phyloP scores from a whole-genome alignment of 2,113 vertebrate species.

The Psittacus erithacus region DNA sequence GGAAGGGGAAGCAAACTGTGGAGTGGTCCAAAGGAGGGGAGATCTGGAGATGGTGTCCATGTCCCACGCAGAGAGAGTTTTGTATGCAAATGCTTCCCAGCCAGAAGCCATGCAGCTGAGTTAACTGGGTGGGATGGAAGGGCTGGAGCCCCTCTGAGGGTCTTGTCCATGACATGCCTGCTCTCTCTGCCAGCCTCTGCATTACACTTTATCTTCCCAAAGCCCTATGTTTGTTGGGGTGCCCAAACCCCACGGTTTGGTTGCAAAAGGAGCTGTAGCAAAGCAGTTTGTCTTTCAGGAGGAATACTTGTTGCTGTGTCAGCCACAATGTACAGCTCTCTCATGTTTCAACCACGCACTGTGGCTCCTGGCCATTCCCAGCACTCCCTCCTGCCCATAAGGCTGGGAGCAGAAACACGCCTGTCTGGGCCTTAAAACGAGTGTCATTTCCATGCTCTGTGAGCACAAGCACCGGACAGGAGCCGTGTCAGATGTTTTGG shows the following conservation, averaged over 20 bases:
- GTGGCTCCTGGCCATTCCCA: not conserved
- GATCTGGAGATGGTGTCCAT: not conserved
- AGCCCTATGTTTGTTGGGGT: fast-evolving
- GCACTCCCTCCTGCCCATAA: not conserved
- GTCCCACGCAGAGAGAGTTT: not conserved
- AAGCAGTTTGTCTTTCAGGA: not conserved
- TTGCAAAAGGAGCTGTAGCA: not conserved
- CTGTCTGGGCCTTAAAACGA: not conserved
- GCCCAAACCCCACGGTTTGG: not conserved
- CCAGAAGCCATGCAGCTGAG: fast-evolving
- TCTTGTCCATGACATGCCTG: not conserved
- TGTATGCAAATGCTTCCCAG: fast-evolving
- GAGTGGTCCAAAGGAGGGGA: fast-evolving
- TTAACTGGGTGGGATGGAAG: not conserved
- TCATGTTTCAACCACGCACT: fast-evolving
- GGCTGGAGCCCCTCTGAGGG: not conserved
- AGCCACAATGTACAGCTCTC: not conserved
- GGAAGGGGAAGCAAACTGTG: not conserved
- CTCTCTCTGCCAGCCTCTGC: not conserved
- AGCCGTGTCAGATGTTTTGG: fast-evolving
- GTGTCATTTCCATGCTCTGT: not conserved
- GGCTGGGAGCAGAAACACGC: fast-evolving
- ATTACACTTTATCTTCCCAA: not conserved
- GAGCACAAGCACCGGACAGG: not conserved
- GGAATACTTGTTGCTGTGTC: not conserved